phyloP scores from a whole-genome alignment of 2,113 vertebrate species.

The Caloenas nicobarica region DNA sequence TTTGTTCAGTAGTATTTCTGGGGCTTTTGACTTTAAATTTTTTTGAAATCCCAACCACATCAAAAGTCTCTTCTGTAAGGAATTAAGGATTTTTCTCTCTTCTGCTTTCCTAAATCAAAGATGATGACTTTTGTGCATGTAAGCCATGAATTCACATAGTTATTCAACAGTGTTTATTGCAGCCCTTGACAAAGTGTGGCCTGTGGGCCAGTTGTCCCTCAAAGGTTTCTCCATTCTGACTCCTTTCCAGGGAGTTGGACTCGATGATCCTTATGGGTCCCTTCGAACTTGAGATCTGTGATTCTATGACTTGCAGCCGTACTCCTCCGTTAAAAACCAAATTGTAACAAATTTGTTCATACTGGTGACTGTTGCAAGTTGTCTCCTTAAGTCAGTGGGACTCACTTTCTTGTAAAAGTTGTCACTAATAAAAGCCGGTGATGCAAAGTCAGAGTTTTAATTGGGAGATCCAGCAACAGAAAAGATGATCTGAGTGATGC shows the following conservation, averaged over 20 bases:
- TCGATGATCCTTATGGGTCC: no score
- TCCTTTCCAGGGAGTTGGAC: no score
- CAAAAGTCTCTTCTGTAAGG: slow-evolving; percentile 3
- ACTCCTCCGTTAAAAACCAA: background rate
- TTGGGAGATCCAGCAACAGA: background rate
- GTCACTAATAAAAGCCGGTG: background rate
- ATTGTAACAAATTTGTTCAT: background rate
- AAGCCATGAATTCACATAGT: background rate
- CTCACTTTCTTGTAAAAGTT: background rate
- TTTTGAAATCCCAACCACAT: slow-evolving; percentile 10
- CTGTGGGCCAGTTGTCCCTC: background rate
- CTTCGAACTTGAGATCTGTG: no score
- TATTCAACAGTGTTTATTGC: background rate
- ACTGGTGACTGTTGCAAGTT: background rate
- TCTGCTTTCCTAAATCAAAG: slow-evolving; percentile 33
- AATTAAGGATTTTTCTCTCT: slow-evolving; percentile 36
- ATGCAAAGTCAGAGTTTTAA: background rate
- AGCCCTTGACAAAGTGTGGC: background rate
- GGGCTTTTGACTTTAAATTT: slow-evolving; percentile 34
- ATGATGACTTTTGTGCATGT: slow-evolving; percentile 1
- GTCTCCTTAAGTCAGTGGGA: background rate
- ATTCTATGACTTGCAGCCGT: background rate
- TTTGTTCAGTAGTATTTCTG: slow-evolving; percentile 57
- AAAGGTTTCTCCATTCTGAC: background rate
- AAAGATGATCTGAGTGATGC: background rate